Evolutionary conservation across 2,797 vertebrate genomes (phyloP), one percentile per base, ranked within the genome.

Genomic region (Etheostoma nigrum): DNA sequence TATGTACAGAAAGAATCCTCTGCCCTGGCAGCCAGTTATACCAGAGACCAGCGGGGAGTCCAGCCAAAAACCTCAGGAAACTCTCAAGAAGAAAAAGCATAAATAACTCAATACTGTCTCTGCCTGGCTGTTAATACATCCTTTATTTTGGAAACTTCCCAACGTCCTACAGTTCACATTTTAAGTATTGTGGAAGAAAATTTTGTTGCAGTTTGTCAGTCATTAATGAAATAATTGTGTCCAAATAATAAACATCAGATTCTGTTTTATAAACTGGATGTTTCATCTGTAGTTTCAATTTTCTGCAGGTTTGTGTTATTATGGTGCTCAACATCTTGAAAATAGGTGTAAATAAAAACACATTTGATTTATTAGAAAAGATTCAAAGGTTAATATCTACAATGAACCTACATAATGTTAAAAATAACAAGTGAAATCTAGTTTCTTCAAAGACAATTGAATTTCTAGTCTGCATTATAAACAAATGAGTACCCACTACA

Each of bases 1-100:
- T 0, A 97, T 99, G 95, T 99, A 97, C 92, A 96, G 97, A 78
- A 93, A 83, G 86, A 96, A 95, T 72, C 98, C 98, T 66, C 93
- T 99, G 55, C 94, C 95, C 67, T 99, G 98, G 98, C 96, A 99
- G 85, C 97, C 98, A 2, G 88, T 87, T 33, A 19, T 97, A 65
- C 96, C 97, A 25, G 96, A 94, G 0, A 86, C 81, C 69, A 80
- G 88, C 0, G 95, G 94, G 47, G 98, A 99, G 44, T 91, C 82
- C 6, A 96, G 91, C 76, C 97, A 97, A 23, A 99, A 99, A 89
- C 96, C 96, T 83, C 93, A 96, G 74, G 96, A 96, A 82, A 93
- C 65, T 71, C 76, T 90, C 64, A 96, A 96, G 89, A 96, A 95
- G 90, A 96, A 95, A 84, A 96, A 96, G 72, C 95, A 96, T 83